phyloP scores from a whole-genome alignment of 2,888 invertebrate species.

The Tinea trinotella region DNA sequence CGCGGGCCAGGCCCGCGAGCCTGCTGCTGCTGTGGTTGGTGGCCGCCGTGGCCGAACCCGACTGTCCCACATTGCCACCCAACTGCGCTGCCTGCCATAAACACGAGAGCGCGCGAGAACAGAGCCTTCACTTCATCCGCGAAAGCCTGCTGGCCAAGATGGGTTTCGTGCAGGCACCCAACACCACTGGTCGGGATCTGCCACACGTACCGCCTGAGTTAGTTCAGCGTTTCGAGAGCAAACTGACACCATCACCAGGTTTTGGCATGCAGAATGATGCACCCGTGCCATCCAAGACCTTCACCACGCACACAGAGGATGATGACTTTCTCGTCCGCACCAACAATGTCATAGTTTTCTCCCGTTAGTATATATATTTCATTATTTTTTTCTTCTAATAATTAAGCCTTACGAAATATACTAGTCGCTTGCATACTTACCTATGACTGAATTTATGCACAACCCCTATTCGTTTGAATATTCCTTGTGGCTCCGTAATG shows the following conservation, averaged over 20 bases:
- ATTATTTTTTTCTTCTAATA: too few species aligned
- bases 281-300: slow-evolving; percentile 60
- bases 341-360: slow-evolving; percentile 78
- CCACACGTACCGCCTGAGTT: slow-evolving; percentile 73
- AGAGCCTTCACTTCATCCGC: slow-evolving; percentile 75
- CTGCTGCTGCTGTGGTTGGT: slow-evolving; percentile 59
- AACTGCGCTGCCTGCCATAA: slow-evolving; percentile 67
- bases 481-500: too few species aligned
- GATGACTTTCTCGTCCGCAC: slow-evolving; percentile 79
- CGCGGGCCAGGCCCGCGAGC: slow-evolving; percentile 72
- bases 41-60: slow-evolving; percentile 46
- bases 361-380: slow-evolving; percentile 67
- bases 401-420: too few species aligned
- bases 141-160: slow-evolving; percentile 76
- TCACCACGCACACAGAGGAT: slow-evolving; percentile 71
- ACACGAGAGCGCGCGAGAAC: slow-evolving; percentile 71
- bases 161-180: slow-evolving; percentile 75
- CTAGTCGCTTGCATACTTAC: too few species aligned
- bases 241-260: slow-evolving; percentile 56
- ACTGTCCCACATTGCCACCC: slow-evolving; percentile 47
- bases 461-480: too few species aligned
- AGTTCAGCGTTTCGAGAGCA: slow-evolving; percentile 63
- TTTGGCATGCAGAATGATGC: slow-evolving; percentile 73
- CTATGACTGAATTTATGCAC: too few species aligned
- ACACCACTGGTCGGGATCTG: slow-evolving; percentile 72